Conservation (phyloP, 2,888 invertebrate genomes). For the Hemaris fuciformis region DNA sequence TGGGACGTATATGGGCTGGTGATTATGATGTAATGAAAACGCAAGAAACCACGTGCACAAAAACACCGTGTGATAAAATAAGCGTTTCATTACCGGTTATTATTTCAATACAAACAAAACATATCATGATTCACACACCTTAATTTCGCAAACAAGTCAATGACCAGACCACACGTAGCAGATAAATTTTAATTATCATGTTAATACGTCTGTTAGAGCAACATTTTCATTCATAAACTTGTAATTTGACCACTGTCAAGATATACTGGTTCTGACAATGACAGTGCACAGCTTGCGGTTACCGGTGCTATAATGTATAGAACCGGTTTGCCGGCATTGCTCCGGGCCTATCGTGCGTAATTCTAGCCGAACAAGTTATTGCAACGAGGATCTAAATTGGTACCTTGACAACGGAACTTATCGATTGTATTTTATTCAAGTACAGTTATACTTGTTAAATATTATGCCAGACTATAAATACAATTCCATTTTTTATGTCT, state of each 20-base stretch:
- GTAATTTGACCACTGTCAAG: not conserved
- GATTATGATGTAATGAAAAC: too few species aligned
- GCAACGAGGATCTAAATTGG: not conserved
- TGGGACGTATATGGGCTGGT: too few species aligned
- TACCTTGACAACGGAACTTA: not conserved
- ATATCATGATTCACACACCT: not conserved
- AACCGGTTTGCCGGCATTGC: slow-evolving; percentile 15
- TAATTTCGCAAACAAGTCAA: not conserved
- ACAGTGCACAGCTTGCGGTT: slow-evolving; percentile 11
- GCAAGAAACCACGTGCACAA: too few species aligned
- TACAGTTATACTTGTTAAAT: not conserved
- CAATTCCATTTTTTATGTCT: too few species aligned
- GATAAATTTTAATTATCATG: not conserved
- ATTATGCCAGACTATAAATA: too few species aligned
- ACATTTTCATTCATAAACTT: slow-evolving; percentile 6
- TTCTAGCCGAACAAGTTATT: not conserved
- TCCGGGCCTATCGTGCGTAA: not conserved
- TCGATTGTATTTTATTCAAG: not conserved
- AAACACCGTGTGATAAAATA: too few species aligned
- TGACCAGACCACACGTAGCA: not conserved
- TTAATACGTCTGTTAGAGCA: not conserved
- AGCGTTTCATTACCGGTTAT: not conserved
- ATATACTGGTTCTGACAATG: slow-evolving; percentile 14
- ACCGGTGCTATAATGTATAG: slow-evolving; percentile 1
- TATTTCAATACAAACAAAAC: not conserved